Conservation (phyloP, 2,797 vertebrate genomes). For the Hydrophis major region DNA sequence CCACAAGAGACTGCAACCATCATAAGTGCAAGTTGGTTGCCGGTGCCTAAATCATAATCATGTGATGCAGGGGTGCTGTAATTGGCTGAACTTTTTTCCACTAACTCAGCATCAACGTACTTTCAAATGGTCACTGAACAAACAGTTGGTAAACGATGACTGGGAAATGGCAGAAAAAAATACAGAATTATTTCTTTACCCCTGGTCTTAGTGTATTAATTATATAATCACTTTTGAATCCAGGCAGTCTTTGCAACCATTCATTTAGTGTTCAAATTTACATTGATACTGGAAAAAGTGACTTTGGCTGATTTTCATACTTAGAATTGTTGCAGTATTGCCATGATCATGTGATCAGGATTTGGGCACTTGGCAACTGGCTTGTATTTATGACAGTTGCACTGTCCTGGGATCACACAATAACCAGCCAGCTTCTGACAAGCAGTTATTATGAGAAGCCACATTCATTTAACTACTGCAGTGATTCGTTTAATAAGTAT, state of each 20-base stretch:
- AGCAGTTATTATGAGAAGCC: not conserved
- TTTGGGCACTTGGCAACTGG: not conserved
- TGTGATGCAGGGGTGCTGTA: no score
- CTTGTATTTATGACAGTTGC: not conserved
- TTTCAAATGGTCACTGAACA: no score
- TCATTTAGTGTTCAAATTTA: no score
- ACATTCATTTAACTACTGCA: not conserved
- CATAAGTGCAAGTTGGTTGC: no score
- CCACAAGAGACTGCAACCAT: no score
- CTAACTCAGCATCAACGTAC: no score
- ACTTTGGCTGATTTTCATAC: no score
- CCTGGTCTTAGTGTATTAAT: not conserved
- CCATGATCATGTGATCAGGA: not conserved
- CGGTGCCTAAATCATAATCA: no score
- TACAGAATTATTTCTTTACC: not conserved
- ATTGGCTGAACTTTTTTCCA: no score
- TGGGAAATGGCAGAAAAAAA: not conserved
- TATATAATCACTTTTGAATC: not conserved
- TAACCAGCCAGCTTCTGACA: not conserved
- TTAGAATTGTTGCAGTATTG: no score
- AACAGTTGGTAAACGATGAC: no score
- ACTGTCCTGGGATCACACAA: not conserved
- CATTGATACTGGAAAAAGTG: no score
- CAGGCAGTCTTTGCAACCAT: not conserved
- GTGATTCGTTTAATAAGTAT: not conserved